Percentiles rank a stretch among this genome's conserved stretches.
Evolutionary conservation across 2,797 vertebrate genomes (phyloP).

Genomic region (Pteropus rufus): DNA sequence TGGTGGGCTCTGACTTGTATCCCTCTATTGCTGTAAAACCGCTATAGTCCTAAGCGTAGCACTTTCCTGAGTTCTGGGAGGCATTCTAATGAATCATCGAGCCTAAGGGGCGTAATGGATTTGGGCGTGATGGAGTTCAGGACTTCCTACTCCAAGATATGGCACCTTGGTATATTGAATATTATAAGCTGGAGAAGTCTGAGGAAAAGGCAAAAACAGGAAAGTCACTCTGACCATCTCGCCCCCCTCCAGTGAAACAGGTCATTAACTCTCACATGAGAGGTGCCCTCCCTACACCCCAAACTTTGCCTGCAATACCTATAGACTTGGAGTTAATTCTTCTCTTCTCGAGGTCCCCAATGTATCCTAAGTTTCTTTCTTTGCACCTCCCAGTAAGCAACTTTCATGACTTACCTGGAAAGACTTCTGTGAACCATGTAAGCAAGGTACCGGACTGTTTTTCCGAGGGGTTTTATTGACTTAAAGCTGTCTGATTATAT

Average conservation of each 20-base stretch:
- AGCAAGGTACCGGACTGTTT: too few relatives aligned
- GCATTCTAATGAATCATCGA: background rate
- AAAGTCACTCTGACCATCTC: background rate
- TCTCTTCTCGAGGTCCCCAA: too few relatives aligned
- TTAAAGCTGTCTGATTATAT: too few relatives aligned
- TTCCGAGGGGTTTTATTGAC: too few relatives aligned
- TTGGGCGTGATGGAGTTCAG: background rate
- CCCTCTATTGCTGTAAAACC: background rate
- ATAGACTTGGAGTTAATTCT: too few relatives aligned
- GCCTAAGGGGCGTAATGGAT: too few relatives aligned
- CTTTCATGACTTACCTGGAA: too few relatives aligned
- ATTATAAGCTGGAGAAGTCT: background rate
- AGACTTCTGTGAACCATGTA: too few relatives aligned
- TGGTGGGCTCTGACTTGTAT: too few relatives aligned
- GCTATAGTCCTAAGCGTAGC: background rate
- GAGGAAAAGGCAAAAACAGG: background rate
- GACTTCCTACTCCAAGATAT: background rate
- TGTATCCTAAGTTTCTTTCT: too few relatives aligned
- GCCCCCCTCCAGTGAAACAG: background rate
- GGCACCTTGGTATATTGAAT: background rate
- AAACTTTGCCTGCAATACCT: too few relatives aligned
- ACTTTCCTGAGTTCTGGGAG: background rate
- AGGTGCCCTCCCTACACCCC: background rate
- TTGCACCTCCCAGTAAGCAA: too few relatives aligned
- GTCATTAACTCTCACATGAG: background rate